Base-by-base conservation (phyloP, 2,113 vertebrate species). In the Oostethus manadensis region DNA sequence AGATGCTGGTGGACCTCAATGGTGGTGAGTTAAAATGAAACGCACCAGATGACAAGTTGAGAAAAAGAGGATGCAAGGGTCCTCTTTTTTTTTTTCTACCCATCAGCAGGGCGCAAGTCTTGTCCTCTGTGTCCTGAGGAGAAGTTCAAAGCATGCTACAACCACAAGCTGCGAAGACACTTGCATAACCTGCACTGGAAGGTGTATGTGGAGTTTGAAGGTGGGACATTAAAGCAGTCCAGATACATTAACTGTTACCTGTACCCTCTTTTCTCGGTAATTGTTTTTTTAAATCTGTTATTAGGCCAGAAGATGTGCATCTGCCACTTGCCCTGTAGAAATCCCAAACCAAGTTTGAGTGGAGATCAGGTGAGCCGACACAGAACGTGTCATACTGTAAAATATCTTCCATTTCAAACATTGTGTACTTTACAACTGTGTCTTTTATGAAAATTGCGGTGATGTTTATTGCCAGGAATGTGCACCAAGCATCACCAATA, bases 101-200 rank as follows among this genome's bases (percentile, higher is more conserved):
- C 80, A 63, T 56, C 79, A 99, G 96, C 88, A 64, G 89, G 91
- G 4, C 93, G 88, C 50, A 95, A 94, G 56, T 81, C 88, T 6
- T 99, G 97, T 78, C 96, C 96, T 0, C 79, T 98, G 63, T 99
- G 96, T 78, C 92, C 95, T 1, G 94, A 94, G 74, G 94, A 98
- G 77, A 96, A 93, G 60, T 98, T 96, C 43, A 95, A 90, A 83
- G 91, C 96, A 58, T 96, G 92, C 66, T 94, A 93, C 67, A 88
- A 88, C 76, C 92, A 94, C 72, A 99, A 99, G 56, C 93, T 98
- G 18, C 89, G 90, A 21, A 88, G 93, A 3, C 96, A 99, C 68
- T 89, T 99, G 75, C 93, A 95, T 80, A 98, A 98, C 84, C 90
- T 99, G 48, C 96, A 99, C 84, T 99, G 97, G 96, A 98, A 96